Base-by-base conservation (phyloP, 2,113 vertebrate species). In the Ophthalmolycus amberensis region DNA sequence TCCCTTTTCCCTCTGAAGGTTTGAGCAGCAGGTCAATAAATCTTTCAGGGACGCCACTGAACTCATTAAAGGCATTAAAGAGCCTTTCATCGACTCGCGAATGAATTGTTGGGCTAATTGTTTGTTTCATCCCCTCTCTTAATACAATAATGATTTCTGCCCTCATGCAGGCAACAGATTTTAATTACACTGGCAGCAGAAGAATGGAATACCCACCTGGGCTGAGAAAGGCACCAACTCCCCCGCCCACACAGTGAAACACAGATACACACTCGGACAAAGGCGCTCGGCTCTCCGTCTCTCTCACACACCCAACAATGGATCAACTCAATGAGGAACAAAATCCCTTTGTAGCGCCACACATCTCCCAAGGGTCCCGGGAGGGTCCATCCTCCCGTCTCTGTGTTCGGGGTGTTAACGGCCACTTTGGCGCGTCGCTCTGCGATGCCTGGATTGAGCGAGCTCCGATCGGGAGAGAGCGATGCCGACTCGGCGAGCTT, bases 41-140 rank as follows among this genome's bases (percentile, higher is more conserved):
- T 71, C 65, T 48, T 64, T 75, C 46, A 75, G 80, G 66, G 80
- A 72, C 75, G 3, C 6, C 4, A n/a, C 5, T 15, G 10, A 29
- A 58, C 27, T 78, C 82, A 71, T 71, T 80, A 46, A 44, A 22
- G 11, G 10, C 71, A 29, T 50, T 54, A 12, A 79, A 20, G 52
- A 79, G 58, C 44, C 60, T 83, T 82, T 79, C 75, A 87, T 71
- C 1, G 44, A 80, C 58, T 52, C 68, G 16, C 76, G 44, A 59
- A 85, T 80, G 22, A 83, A 71, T 42, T 68, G 79, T 68, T 34
- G 27, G 44, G 18, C 72, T 80, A 84, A 86, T 75, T 72, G 85
- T 83, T 82, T 74, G 50, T 71, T 77, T 68, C 56, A 37, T 72
- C 34, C 38, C n/a, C 2, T 75, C 64, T 71, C 70, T 46, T 54